A percentile compares a stretch with the other conserved stretches of the same genome.
Evolutionary conservation across 1,140 invertebrate species (phyloP).

Genomic region (Penaeus indicus): DNA sequence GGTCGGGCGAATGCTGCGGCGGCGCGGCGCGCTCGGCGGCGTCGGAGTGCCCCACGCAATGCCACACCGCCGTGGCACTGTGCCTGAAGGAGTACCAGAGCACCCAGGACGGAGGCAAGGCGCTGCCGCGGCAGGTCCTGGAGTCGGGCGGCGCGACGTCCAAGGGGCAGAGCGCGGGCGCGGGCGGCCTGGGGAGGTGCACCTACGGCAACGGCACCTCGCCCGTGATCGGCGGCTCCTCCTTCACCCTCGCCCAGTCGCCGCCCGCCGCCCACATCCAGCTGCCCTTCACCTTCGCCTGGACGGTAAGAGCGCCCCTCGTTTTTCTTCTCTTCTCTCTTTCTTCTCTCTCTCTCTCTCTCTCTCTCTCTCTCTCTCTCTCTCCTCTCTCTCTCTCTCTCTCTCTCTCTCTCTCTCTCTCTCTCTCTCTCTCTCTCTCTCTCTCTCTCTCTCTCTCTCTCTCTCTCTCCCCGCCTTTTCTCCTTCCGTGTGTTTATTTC

Average conservation of each 20-base stretch:
- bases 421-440: no score
- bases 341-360: no score
- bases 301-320: conserved; percentile 82
- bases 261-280: conserved; percentile 79
- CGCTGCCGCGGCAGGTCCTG: neutral
- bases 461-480: no score
- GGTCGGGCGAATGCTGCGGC: conserved; percentile 86
- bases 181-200: conserved; percentile 81
- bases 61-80: conserved; percentile 86
- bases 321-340: neutral
- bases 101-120: conserved; percentile 71
- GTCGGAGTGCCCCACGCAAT: conserved; percentile 75
- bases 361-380: no score
- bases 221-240: conserved; percentile 85
- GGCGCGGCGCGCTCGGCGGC: conserved; percentile 75
- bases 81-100: conserved; percentile 94
- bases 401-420: no score
- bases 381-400: no score
- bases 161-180: neutral
- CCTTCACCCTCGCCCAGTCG: conserved; percentile 84
- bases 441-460: no score
- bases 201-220: conserved; percentile 91
- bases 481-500: no score
- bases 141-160: neutral
- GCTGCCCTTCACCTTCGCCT: conserved; percentile 88